phyloP scores from a whole-genome alignment of 2,113 vertebrate species.

The Tragelaphus imberbis region DNA sequence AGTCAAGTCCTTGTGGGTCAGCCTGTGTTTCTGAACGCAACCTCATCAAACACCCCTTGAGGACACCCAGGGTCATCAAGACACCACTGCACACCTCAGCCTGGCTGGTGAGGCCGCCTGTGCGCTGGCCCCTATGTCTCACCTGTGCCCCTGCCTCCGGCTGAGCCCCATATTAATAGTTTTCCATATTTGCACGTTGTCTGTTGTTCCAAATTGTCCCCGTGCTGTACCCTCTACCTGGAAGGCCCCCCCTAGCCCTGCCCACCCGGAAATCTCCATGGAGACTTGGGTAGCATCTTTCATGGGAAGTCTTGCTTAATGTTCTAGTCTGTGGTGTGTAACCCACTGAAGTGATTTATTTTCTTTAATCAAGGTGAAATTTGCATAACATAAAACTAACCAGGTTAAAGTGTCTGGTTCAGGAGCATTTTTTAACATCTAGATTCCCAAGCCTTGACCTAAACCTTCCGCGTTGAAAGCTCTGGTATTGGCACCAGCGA shows the following conservation, averaged over 20 bases:
- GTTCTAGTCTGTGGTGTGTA: background rate
- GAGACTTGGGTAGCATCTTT: background rate
- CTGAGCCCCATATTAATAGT: background rate
- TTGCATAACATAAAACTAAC: background rate
- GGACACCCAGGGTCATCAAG: rapidly evolving
- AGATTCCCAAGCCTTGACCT: background rate
- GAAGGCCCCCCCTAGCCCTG: background rate
- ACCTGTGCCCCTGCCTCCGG: background rate
- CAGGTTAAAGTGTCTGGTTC: background rate
- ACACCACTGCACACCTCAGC: background rate
- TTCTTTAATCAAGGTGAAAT: background rate
- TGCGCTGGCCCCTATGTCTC: rapidly evolving
- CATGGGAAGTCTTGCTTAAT: background rate
- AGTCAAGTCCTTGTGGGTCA: background rate
- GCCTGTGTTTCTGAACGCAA: rapidly evolving
- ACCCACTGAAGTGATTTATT: background rate
- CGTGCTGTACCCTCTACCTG: background rate
- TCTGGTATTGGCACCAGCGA: background rate
- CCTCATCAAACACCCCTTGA: background rate
- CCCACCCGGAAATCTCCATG: background rate
- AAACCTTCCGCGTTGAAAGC: background rate
- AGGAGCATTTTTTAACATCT: background rate
- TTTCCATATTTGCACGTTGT: background rate
- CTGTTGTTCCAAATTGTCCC: background rate
- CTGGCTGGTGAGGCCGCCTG: background rate